Evolutionary conservation across 2,797 vertebrate species (phyloP).

Genomic region (Sciurus carolinensis): DNA sequence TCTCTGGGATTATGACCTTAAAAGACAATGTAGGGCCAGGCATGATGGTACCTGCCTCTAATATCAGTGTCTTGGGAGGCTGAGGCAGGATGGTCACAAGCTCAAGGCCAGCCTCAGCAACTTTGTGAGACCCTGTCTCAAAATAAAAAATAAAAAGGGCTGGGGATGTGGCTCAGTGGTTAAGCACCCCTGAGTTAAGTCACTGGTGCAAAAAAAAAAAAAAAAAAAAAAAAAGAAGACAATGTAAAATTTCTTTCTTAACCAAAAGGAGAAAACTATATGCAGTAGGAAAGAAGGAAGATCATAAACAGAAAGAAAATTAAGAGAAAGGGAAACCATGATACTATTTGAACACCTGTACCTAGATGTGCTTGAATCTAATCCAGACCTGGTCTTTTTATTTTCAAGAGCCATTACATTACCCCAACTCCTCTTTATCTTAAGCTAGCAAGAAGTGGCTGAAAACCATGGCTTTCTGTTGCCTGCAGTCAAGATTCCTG

Average conservation of each 20-base stretch:
- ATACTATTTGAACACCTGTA: neutral
- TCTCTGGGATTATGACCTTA: slow-evolving; percentile 29
- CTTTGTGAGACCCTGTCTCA: neutral
- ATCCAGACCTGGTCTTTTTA: neutral
- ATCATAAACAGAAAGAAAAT: neutral
- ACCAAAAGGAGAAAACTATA: neutral
- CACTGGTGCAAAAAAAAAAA: too few species aligned
- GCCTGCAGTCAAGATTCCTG: neutral
- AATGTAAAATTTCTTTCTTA: slow-evolving; percentile 10
- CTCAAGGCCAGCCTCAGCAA: neutral
- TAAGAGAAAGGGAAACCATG: slow-evolving; percentile 1
- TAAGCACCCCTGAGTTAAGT: neutral
- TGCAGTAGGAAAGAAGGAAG: neutral
- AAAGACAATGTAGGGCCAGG: neutral
- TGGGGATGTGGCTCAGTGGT: too few species aligned
- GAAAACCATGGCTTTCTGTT: slow-evolving; percentile 48
- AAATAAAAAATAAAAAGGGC: neutral
- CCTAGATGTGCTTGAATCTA: neutral
- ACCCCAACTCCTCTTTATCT: neutral
- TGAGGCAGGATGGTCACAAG: neutral
- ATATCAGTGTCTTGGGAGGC: neutral
- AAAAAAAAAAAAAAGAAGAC: neutral
- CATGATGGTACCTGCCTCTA: neutral
- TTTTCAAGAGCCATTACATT: slow-evolving; percentile 25
- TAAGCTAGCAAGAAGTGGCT: neutral